A percentile compares a stretch with the other conserved stretches of the same genome.
These are phyloP conservation scores for Gryllus bimaculatus DNA, from an alignment of 1,140 invertebrate genomes.

Conservation along the genomic window DNA sequence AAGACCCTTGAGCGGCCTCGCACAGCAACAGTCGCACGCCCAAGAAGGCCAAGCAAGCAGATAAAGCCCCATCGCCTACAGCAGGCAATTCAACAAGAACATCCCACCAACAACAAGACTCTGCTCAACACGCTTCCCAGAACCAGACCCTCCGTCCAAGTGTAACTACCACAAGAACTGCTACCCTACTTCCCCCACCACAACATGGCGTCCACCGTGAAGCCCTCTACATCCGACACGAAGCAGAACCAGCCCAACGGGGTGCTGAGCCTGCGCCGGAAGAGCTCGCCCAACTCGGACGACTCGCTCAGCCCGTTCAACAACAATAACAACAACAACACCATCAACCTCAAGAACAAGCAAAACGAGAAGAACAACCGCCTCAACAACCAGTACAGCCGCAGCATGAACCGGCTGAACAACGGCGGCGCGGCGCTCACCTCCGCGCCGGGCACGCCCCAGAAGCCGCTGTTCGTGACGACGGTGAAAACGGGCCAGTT, in stretches of 20 bases:
- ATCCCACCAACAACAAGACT: not conserved
- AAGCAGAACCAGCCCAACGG: not conserved
- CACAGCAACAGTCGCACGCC: not conserved
- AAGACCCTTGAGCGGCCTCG: not conserved
- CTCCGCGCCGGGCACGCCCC: constrained; percentile 20
- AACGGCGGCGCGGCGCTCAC: not conserved
- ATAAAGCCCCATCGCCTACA: not conserved
- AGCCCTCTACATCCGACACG: not conserved
- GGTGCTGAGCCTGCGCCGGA: not conserved
- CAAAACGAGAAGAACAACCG: constrained; percentile 12
- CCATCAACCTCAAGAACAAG: not conserved
- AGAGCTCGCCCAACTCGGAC: not conserved
- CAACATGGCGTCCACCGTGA: not conserved
- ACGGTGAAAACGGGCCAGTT: constrained; percentile 69
- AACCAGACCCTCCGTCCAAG: not conserved
- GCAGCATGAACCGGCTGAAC: not conserved
- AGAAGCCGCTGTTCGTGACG: constrained; percentile 55
- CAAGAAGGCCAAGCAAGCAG: not conserved
- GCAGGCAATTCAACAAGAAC: not conserved
- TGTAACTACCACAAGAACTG: not conserved
- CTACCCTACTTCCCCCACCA: not conserved
- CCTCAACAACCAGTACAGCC: not conserved
- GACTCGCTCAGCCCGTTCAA: not conserved
- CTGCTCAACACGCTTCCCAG: not conserved
- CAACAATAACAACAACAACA: constrained; percentile 16